Base-by-base conservation (phyloP, 1,140 invertebrate genomes). In the Drosophila bipectinata region DNA sequence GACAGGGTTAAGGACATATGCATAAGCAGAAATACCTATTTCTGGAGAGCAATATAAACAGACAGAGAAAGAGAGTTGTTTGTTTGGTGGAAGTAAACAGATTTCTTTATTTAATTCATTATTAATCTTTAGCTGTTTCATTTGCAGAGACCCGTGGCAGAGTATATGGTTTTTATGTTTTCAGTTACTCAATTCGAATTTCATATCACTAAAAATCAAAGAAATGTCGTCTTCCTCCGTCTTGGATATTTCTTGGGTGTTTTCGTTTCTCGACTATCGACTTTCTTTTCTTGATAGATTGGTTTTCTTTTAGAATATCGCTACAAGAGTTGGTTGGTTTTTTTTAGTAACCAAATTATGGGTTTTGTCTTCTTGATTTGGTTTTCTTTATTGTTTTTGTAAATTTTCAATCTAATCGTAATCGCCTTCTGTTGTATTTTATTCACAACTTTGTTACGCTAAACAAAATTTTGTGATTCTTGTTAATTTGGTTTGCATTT, bases 41-140 rank as follows among this genome's bases (percentile, higher is more conserved):
- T 18, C 18, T 18, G 3, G 21, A 21, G 2, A 21, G 21, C 21
- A 2, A 12, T 21, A 21, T 21, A 21, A 21, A 21, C 3, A 21
- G 3, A 3, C 21, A 21, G 2, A 3, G 21, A 21, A 21, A 21
- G 21, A 37, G 34, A n/a, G 34, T 37, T 9, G 61, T 59, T 48
- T 44, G 9, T 68, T 60, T 87, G 77, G 75, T 87, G 83, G 83
- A 87, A 87, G 83, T 87, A 87, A 87, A 87, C 83, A 87, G 83
- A 87, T 87, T 87, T 87, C 75, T 82, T 82, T 88, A 82, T 87
- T 87, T 88, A 76, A 78, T 85, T 77, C 66, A 88, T 82, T 87
- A 82, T 77, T 82, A 79, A 76, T 87, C 60, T 83, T 79, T 78
- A 74, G 73, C 61, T 72, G 69, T 63, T 60, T 60, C 66, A 61